Conservation (phyloP, 2,113 vertebrate genomes). For the Scartelaos histophorus region DNA sequence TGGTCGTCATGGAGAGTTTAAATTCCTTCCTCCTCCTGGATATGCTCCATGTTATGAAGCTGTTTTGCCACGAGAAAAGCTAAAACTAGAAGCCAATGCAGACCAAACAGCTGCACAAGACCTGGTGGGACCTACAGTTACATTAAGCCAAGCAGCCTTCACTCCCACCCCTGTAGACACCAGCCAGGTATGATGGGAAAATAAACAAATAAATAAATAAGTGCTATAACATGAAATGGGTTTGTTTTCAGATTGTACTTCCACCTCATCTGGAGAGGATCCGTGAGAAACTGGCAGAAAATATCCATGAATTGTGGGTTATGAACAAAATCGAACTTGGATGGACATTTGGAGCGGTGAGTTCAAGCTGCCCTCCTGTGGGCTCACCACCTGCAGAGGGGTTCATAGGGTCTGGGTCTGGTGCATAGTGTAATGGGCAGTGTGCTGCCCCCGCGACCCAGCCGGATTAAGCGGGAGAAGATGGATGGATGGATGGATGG, state of each 20-base stretch:
- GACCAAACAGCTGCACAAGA: slow-evolving; percentile 84
- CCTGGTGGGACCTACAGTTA: slow-evolving; percentile 85
- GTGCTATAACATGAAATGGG: neutral
- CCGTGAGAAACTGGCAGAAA: slow-evolving; percentile 93
- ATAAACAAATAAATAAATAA: neutral
- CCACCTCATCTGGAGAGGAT: slow-evolving; percentile 92
- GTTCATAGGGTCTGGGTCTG: too few relatives aligned
- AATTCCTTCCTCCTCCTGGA: slow-evolving; percentile 92
- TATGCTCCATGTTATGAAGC: slow-evolving; percentile 95
- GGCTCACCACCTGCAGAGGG: too few relatives aligned
- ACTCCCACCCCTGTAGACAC: slow-evolving; percentile 92
- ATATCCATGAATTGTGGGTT: slow-evolving; percentile 97
- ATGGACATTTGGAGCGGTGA: slow-evolving; percentile 91
- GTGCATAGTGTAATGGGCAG: too few relatives aligned
- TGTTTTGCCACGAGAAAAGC: slow-evolving; percentile 89
- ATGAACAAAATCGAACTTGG: slow-evolving; percentile 98
- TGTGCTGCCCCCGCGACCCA: too few relatives aligned
- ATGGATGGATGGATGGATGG: too few relatives aligned
- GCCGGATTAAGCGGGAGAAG: too few relatives aligned
- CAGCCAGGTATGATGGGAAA: slow-evolving; percentile 81
- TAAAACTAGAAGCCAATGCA: slow-evolving; percentile 89
- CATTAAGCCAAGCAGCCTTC: slow-evolving; percentile 91
- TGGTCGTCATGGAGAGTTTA: slow-evolving; percentile 94
- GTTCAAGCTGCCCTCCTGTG: slow-evolving; percentile 58
- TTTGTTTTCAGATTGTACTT: slow-evolving; percentile 83